Conservation (phyloP, 2,888 invertebrate genomes). For the Clivina fossor region DNA sequence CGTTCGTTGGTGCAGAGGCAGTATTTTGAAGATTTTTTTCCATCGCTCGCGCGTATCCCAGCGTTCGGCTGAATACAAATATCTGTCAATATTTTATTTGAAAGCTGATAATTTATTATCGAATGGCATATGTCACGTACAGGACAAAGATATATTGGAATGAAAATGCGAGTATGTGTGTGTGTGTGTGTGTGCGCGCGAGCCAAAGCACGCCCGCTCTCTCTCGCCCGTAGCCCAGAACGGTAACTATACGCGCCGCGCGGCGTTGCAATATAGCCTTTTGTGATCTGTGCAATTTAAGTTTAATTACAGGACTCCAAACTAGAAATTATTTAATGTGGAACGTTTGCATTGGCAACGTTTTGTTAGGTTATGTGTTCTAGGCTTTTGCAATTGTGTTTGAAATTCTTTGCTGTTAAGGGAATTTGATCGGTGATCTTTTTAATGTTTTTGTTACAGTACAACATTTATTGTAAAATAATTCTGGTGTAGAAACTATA, state of each 20-base stretch:
- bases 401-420: too few species aligned
- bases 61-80: conserved; percentile 33
- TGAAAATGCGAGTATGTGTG: conserved; percentile 29
- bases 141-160: conserved; percentile 35
- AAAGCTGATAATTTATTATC: conserved; percentile 34
- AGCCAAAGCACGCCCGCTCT: too few species aligned
- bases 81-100: conserved; percentile 35
- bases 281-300: conserved; percentile 34
- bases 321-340: conserved; percentile 26
- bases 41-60: too few species aligned
- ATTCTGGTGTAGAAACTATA: too few species aligned
- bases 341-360: too few species aligned
- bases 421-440: too few species aligned
- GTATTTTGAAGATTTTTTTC: conserved; percentile 27
- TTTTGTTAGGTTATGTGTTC: too few species aligned
- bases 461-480: too few species aligned
- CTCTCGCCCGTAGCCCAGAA: too few species aligned
- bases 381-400: too few species aligned
- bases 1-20: conserved; percentile 4
- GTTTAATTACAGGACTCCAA: conserved; percentile 31
- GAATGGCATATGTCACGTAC: conserved; percentile 33
- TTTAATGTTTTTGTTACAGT: too few species aligned
- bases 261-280: conserved; percentile 29
- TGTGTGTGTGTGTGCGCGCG: conserved; percentile 2
- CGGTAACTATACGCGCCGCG: too few species aligned